Percentiles rank a stretch among this genome's conserved stretches.
Evolutionary conservation across 2,888 invertebrate genomes (phyloP).

Genomic region (Macrophya alboannulata): DNA sequence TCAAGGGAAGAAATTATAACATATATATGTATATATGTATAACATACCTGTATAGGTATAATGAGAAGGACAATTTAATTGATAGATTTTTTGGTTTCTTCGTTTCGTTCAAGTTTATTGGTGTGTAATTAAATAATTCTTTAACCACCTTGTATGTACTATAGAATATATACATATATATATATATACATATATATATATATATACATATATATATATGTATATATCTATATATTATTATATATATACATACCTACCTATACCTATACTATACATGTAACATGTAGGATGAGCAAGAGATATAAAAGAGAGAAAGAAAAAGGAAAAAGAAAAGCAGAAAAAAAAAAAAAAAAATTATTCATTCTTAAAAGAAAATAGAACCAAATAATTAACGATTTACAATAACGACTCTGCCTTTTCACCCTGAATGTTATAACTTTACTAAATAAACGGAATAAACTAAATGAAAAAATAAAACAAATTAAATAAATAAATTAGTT

Average conservation of each 20-base stretch:
- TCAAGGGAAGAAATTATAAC: neutral
- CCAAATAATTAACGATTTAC: slow-evolving; percentile 53
- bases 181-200: too few species aligned
- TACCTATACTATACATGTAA: neutral
- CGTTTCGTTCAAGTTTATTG: too few species aligned
- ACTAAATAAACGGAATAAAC: neutral
- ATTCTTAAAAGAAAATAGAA: slow-evolving; percentile 30
- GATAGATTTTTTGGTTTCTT: neutral
- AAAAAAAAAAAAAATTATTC: neutral
- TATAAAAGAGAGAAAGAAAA: neutral
- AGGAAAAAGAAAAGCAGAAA: neutral
- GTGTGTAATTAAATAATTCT: too few species aligned
- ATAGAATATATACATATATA: too few species aligned
- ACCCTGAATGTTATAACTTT: slow-evolving; percentile 25
- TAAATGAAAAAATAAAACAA: neutral
- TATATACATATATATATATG: neutral
- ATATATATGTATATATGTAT: too few species aligned
- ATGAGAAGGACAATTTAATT: neutral
- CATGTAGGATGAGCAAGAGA: neutral
- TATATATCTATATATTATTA: neutral
- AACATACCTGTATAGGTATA: too few species aligned
- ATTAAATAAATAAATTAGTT: neutral
- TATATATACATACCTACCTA: neutral
- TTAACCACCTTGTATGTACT: too few species aligned
- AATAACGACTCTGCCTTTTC: slow-evolving; percentile 57